These are phyloP conservation scores for Disparrhopalites patrizii DNA, from an alignment of 2,888 invertebrate species.

Conservation along the genomic window DNA sequence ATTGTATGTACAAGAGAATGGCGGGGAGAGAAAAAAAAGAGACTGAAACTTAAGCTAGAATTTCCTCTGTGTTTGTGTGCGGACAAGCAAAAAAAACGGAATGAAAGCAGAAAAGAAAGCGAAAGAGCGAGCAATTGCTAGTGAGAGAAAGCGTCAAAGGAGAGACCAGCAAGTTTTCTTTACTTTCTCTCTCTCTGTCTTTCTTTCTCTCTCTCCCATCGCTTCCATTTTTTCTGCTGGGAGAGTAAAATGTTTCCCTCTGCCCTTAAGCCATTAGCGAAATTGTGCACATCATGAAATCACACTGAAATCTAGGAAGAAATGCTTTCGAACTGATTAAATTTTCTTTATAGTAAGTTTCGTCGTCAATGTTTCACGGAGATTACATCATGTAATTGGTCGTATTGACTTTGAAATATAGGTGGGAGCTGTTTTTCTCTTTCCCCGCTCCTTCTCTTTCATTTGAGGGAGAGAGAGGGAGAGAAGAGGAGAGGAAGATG, in stretches of 20 bases:
- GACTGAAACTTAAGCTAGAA: not conserved
- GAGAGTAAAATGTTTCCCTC: constrained; percentile 7
- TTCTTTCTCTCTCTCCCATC: not conserved
- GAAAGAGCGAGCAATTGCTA: constrained; percentile 4
- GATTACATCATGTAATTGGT: constrained; percentile 30
- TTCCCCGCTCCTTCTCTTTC: not conserved
- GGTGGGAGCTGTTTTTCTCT: not conserved
- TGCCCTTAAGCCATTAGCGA: constrained; percentile 21
- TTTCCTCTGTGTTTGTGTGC: not conserved
- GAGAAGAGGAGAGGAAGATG: not conserved
- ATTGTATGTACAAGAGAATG: not conserved
- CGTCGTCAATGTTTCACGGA: constrained; percentile 21
- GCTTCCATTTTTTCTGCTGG: no score
- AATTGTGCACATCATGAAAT: constrained; percentile 31
- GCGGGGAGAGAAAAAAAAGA: no score
- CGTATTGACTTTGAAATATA: constrained; percentile 30
- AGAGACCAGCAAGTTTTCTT: not conserved
- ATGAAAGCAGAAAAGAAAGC: not conserved
- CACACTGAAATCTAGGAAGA: constrained; percentile 29
- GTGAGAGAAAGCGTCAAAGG: not conserved
- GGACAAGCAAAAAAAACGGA: not conserved
- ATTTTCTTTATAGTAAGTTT: constrained; percentile 21
- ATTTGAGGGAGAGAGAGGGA: not conserved
- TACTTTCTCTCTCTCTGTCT: not conserved
- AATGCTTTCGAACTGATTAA: constrained; percentile 32